phyloP scores from a whole-genome alignment of 2,888 invertebrate genomes.

The Imbricaverruca yamaguchii region DNA sequence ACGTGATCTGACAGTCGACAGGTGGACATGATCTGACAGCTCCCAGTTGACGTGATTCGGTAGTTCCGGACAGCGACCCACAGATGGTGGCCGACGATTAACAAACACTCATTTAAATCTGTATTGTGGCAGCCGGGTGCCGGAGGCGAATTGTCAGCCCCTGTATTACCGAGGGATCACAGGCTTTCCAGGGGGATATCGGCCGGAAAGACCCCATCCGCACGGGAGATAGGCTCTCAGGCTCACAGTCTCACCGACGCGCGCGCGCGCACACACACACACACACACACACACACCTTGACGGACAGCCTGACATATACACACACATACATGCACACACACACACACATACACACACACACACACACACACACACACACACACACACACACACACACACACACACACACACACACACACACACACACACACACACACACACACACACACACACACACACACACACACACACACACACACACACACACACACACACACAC shows the following conservation, averaged over 20 bases:
- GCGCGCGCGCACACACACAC: neutral
- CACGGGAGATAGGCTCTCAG: too few relatives aligned
- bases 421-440: neutral
- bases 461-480: neutral
- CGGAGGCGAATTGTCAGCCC: conserved; percentile 3
- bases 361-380: neutral
- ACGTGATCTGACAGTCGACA: too few relatives aligned
- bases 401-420: neutral
- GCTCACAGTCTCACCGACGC: too few relatives aligned
- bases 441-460: neutral
- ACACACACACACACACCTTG: neutral
- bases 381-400: neutral
- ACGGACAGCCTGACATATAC: neutral
- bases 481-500: too few relatives aligned
- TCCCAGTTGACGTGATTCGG: neutral
- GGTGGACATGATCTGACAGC: too few relatives aligned
- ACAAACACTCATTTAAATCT: neutral
- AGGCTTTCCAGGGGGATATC: neutral
- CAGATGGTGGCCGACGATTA: neutral
- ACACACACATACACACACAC: neutral
- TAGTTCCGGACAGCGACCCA: neutral
- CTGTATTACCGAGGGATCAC: neutral
- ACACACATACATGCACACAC: neutral
- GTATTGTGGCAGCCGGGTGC: neutral
- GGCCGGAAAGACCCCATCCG: too few relatives aligned